Base-by-base conservation (phyloP, 2,797 vertebrate genomes). In the Acipenser transmontanus region DNA sequence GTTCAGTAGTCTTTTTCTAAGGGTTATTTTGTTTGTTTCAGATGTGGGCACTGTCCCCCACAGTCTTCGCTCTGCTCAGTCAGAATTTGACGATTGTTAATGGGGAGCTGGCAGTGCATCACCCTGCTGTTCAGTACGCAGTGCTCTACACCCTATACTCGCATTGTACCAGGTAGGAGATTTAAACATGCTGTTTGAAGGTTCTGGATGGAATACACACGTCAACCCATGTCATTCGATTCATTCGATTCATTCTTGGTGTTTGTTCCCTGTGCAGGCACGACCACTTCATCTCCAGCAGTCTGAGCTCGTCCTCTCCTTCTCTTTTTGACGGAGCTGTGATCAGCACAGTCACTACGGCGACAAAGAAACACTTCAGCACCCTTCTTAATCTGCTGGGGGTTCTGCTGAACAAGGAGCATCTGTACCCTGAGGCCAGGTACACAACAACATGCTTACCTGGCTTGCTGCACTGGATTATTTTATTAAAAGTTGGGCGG, bases 41-140 rank as follows among this genome's bases (percentile, higher is more conserved):
- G 97, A 99, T 99, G 97, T 99, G 97, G 97, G 97, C 97, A 0
- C 83, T 99, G 66, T 98, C 96, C 7, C 97, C 97, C 0, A 99
- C 97, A 0, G 95, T 99, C 64, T 99, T 99, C 76, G 91, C 95
- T 50, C 89, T 99, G 71, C 91, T 99, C 71, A 99, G 95, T 89
- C 94, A 97, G 75, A 95, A 95, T 68, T 82, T 99, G 83, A 87
- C 91, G 87, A 77, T 96, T 76, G 94, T 96, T 61, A 95, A 99
- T 54, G 84, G 84, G 6, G 92, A 97, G 76, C 86, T 99, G 68
- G 93, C 96, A 0, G 85, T 95, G 64, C 89, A 94, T 81, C 94
- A 97, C 72, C 97, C 97, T 68, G 92, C 94, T 50, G 86, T 98
- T 68, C 97, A 99, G 83, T 98, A 97, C n/a, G 89, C 95, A 7